A percentile compares a stretch with the other conserved stretches of the same genome.
These are phyloP conservation scores for Micrasema longulum DNA, from an alignment of 1,140 invertebrate genomes.

Conservation along the genomic window DNA sequence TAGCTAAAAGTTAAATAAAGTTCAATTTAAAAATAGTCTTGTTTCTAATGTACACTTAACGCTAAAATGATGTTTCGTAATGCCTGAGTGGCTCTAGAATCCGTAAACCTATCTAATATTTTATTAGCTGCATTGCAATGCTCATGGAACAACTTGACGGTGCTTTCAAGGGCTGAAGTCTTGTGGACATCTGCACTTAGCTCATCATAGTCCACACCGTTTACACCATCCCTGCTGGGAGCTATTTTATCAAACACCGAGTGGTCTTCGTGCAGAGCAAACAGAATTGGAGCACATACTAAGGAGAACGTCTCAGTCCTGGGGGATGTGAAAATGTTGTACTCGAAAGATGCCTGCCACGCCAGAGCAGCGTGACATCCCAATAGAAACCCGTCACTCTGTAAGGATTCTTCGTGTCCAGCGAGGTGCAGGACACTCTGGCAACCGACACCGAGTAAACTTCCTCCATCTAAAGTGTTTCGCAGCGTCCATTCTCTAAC, in stretches of 20 bases:
- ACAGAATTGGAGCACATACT: constrained; percentile 82
- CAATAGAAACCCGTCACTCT: constrained; percentile 82
- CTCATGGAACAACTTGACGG: constrained; percentile 76
- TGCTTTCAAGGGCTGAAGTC: constrained; percentile 73
- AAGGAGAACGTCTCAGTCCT: constrained; percentile 72
- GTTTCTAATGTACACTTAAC: constrained; percentile 17
- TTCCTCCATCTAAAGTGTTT: constrained; percentile 80
- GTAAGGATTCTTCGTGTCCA: constrained; percentile 73
- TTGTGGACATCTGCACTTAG: constrained; percentile 64
- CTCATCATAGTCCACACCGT: constrained; percentile 75
- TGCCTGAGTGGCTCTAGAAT: constrained; percentile 73
- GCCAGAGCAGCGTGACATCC: constrained; percentile 86
- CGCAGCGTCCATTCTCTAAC: constrained; percentile 86
- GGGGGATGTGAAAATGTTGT: constrained; percentile 63
- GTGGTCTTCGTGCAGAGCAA: constrained; percentile 79
- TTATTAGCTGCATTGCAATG: constrained; percentile 77
- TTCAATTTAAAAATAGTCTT: no score
- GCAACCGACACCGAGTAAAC: constrained; percentile 85
- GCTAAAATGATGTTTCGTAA: constrained; percentile 74
- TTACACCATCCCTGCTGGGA: constrained; percentile 74
- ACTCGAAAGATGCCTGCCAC: constrained; percentile 80
- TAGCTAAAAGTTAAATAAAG: no score
- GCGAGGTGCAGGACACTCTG: constrained; percentile 84
- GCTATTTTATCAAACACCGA: constrained; percentile 76
- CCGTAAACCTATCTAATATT: constrained; percentile 72